Conservation (phyloP, 2,797 vertebrate species). For the Mastacembelus armatus region DNA sequence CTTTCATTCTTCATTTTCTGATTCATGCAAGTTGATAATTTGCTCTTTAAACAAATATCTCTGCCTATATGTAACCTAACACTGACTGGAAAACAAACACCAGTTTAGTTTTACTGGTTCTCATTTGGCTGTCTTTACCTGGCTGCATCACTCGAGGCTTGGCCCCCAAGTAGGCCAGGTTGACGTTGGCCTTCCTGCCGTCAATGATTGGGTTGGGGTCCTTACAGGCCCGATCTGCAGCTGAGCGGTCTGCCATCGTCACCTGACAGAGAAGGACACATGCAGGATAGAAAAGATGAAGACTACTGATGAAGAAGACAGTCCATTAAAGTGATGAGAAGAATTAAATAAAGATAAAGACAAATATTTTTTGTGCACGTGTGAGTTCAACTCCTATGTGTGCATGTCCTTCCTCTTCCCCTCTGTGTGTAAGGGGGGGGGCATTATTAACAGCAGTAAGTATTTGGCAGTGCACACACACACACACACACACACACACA, state of each 20-base stretch:
- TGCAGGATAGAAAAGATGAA: background rate
- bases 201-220: conserved; percentile 99
- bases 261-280: conserved; percentile 82
- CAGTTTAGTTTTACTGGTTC: background rate
- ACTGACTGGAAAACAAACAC: background rate
- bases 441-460: conserved; percentile 6
- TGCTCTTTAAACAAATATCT: background rate
- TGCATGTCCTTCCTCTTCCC: background rate
- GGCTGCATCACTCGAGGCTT: conserved; percentile 98
- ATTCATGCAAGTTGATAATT: background rate
- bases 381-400: background rate
- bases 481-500: too few species aligned
- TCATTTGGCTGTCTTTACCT: conserved; percentile 82
- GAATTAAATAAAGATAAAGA: background rate
- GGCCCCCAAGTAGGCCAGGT: conserved; percentile 97
- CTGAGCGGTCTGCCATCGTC: conserved; percentile 97
- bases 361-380: background rate
- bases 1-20: too few species aligned
- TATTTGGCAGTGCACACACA: conserved; percentile 34
- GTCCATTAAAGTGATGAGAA: background rate
- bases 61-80: too few species aligned
- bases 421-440: background rate
- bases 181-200: conserved; percentile 98
- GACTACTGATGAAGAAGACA: background rate
- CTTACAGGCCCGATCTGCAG: conserved; percentile 96